Evolutionary conservation across 2,888 invertebrate species (phyloP).

Genomic region (Lottia gigantea): DNA sequence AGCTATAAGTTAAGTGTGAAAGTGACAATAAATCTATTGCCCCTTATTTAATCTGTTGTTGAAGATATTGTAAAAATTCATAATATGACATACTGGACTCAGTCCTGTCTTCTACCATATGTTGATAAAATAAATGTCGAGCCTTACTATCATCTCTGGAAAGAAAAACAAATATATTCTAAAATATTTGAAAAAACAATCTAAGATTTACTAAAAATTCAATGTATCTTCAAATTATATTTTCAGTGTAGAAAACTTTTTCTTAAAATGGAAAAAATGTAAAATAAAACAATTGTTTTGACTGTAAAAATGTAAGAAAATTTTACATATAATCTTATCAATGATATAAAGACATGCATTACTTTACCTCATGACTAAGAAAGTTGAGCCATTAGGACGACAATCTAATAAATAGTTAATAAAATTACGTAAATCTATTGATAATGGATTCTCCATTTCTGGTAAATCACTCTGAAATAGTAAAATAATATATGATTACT

Average conservation of each 20-base stretch:
- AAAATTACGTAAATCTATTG: slow-evolving; percentile 81
- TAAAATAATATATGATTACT: not conserved
- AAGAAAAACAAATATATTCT: slow-evolving; percentile 17
- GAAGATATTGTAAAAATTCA: slow-evolving; percentile 93
- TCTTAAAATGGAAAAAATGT: too few relatives aligned
- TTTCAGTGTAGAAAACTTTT: too few relatives aligned
- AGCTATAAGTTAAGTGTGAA: too few relatives aligned
- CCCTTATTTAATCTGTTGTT: slow-evolving; percentile 59
- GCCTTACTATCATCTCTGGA: slow-evolving; percentile 91
- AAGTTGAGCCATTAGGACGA: slow-evolving; percentile 81
- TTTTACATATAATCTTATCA: not conserved
- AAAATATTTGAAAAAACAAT: too few relatives aligned
- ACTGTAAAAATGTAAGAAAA: too few relatives aligned
- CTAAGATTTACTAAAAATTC: too few relatives aligned
- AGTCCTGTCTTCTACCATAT: slow-evolving; percentile 91
- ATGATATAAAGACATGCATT: not conserved
- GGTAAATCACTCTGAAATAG: slow-evolving; percentile 78
- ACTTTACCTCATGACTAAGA: slow-evolving; percentile 83
- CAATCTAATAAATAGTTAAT: slow-evolving; percentile 86
- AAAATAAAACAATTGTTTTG: too few relatives aligned
- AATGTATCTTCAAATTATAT: too few relatives aligned
- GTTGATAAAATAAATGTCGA: slow-evolving; percentile 84
- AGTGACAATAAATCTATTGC: not conserved
- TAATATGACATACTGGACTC: slow-evolving; percentile 96
- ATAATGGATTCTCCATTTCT: slow-evolving; percentile 80